Evolutionary conservation across 2,888 invertebrate species (phyloP), one percentile per base, ranked within the genome.

Genomic region (Macrophya annulata): DNA sequence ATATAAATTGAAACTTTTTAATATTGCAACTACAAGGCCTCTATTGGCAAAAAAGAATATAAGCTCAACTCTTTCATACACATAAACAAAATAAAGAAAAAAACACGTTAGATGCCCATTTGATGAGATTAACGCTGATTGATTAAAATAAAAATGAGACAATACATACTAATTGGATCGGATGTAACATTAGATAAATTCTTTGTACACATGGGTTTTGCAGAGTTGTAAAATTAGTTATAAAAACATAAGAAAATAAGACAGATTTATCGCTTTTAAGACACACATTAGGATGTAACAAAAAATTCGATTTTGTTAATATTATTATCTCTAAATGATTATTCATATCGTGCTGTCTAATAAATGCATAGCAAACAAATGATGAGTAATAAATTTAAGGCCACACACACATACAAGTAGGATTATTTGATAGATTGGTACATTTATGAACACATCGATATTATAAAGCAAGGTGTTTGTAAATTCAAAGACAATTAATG

Each of bases 51-150:
- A 1, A 15, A 62, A 62, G 37, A 81, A 62, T 59, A 81, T 59
- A 45, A 81, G 81, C 43, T 40, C 37, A 62, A 81, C 62, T 81
- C 43, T 59, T 62, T 62, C 48, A 72, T 48, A 84, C 31, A 76
- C 37, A 59, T 55, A 40, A 3, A 25, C 10, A 62, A 82, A 85
- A 82, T 31, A 72, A 17, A 68, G 71, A 84, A 25, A 79, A 81
- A 71, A 84, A 48, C 72, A 84, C 37, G 0, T 1, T 4, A 37
- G 15, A 37, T 68, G 37, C 6, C 68, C 12, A 3, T 68, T 10
- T 37, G 37, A 17, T 65, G 65, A 15, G 9, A 31, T 65, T 62
- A 65, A 51, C 59, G n/a, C 17, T 76, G 55, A 21, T 65, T 81
- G 21, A 85, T 84, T n/a, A 12, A 85, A 68, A 59, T 37, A 45